These are phyloP conservation scores for Hemibagrus guttatus DNA, from an alignment of 2,797 vertebrate genomes.

Conservation along the genomic window DNA sequence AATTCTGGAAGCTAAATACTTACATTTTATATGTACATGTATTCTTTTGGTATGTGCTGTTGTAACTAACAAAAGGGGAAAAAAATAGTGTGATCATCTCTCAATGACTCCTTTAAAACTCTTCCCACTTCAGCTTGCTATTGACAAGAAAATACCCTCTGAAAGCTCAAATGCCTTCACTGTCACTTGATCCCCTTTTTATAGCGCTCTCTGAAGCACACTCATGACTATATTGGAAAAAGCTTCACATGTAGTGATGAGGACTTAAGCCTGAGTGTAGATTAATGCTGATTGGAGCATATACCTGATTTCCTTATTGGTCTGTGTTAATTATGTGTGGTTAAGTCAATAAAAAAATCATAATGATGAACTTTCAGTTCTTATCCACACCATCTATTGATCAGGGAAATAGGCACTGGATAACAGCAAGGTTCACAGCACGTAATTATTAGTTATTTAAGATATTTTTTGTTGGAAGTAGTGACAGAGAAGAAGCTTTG, in stretches of 20 bases:
- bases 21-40: not conserved
- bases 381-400: not conserved
- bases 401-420: not conserved
- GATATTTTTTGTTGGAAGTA: not conserved
- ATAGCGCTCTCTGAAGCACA: not conserved
- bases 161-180: not conserved
- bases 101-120: not conserved
- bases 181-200: not conserved
- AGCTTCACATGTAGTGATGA: not conserved
- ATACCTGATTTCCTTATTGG: not conserved
- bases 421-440: not conserved
- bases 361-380: not conserved
- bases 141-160: not conserved
- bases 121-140: not conserved
- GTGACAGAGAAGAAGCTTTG: not conserved
- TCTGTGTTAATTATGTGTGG: not conserved
- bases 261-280: not conserved
- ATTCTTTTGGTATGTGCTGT: not conserved
- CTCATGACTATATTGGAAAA: constrained; percentile 9
- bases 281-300: constrained; percentile 3
- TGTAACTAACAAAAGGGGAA: not conserved
- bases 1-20: not conserved
- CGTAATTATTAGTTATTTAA: not conserved
- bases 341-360: not conserved
- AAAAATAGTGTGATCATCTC: not conserved